Evolutionary conservation across 2,888 invertebrate species (phyloP).

Genomic region (Panorpa germanica): DNA sequence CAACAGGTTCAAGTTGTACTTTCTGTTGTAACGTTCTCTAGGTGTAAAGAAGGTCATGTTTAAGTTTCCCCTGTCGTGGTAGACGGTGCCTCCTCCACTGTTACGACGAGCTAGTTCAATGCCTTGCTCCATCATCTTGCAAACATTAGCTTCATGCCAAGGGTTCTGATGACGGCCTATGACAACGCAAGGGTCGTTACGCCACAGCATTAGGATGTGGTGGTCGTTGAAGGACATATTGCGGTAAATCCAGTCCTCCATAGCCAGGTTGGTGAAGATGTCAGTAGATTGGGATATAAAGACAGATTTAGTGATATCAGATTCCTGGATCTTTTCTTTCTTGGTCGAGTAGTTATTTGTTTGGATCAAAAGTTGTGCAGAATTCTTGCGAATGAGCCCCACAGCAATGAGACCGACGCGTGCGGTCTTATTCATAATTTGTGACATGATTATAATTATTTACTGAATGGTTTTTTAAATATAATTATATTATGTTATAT

Average conservation of each 20-base stretch:
- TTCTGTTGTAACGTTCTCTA: constrained; percentile 64
- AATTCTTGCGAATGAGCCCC: constrained; percentile 25
- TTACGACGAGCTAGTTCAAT: constrained; percentile 72
- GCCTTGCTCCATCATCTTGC: constrained; percentile 39
- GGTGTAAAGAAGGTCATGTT: constrained; percentile 86
- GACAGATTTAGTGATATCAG: constrained; percentile 60
- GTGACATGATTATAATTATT: constrained; percentile 27
- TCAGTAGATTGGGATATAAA: constrained; percentile 83
- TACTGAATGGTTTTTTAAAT: constrained; percentile 34
- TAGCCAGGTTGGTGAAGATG: constrained; percentile 81
- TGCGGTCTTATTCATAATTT: constrained; percentile 28
- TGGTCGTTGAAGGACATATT: constrained; percentile 68
- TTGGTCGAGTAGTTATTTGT: constrained; percentile 17
- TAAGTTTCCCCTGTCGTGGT: constrained; percentile 85
- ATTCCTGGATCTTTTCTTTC: constrained; percentile 19
- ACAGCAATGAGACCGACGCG: constrained; percentile 7
- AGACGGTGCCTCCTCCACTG: constrained; percentile 93
- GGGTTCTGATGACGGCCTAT: constrained; percentile 95
- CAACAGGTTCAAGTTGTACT: constrained; percentile 74
- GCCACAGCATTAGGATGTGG: constrained; percentile 80
- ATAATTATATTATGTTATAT: constrained; percentile 22
- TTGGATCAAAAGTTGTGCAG: constrained; percentile 22
- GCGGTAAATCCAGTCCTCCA: constrained; percentile 91
- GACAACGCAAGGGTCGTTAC: constrained; percentile 86
- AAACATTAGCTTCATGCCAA: constrained; percentile 77